These are phyloP conservation scores for Adineta ricciae DNA, from an alignment of 2,888 invertebrate species.

Conservation along the genomic window DNA sequence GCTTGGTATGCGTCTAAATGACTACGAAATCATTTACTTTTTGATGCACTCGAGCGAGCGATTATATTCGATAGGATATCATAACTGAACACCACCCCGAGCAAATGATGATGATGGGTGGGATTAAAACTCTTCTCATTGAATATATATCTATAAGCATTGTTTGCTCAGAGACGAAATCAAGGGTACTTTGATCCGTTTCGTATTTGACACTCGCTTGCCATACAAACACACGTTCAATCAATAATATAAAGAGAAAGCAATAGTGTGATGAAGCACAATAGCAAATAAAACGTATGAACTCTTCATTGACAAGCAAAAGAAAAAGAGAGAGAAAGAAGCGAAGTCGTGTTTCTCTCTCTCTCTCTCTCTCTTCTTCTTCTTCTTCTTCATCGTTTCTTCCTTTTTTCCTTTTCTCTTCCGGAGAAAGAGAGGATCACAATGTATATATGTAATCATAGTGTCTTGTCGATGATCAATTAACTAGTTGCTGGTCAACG, in stretches of 20 bases:
- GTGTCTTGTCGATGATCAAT: conserved; percentile 12
- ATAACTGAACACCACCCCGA: not conserved
- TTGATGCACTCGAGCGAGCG: not conserved
- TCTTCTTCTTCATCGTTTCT: not conserved
- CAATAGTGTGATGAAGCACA: not conserved
- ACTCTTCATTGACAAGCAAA: not conserved
- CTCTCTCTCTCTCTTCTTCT: not conserved
- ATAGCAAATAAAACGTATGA: not conserved
- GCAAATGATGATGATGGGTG: conserved; percentile 7
- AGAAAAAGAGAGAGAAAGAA: not conserved
- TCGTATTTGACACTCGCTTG: conserved; percentile 9
- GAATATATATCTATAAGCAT: not conserved
- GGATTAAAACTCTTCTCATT: conserved; percentile 5
- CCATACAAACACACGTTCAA: conserved; percentile 13
- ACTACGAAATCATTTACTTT: not conserved
- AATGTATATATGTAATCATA: conserved; percentile 6
- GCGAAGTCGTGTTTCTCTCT: not conserved
- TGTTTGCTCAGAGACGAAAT: conserved; percentile 5
- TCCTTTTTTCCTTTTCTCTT: not conserved
- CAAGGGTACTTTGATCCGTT: conserved; percentile 15
- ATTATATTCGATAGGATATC: not conserved
- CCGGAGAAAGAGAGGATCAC: not conserved
- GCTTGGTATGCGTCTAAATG: not conserved
- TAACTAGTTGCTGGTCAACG: conserved; percentile 17
- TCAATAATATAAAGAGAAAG: not conserved